Conservation (phyloP, 1,140 invertebrate genomes). For the Campoletis sonorensis region DNA sequence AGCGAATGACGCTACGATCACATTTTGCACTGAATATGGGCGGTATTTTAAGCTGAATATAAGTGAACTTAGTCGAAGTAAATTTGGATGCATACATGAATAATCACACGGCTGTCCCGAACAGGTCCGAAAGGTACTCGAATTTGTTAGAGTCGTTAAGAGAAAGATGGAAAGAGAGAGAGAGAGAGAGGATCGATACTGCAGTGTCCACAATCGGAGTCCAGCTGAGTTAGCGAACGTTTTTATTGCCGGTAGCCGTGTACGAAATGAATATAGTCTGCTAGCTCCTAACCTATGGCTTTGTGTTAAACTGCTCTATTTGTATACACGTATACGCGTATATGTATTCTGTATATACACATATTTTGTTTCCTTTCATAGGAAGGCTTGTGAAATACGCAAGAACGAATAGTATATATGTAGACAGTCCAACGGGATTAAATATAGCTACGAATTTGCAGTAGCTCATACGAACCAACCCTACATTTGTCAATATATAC, state of each 20-base stretch:
- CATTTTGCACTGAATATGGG: no score
- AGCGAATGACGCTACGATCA: no score
- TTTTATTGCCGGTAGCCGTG: conserved; percentile 49
- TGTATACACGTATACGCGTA: background rate
- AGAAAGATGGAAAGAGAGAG: background rate
- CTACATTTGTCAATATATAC: background rate
- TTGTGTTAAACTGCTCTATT: background rate
- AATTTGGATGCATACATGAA: background rate
- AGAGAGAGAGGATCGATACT: conserved; percentile 24
- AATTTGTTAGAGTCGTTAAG: conserved; percentile 53
- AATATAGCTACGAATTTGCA: background rate
- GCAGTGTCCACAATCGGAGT: conserved; percentile 22
- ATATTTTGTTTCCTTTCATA: background rate
- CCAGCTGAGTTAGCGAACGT: conserved; percentile 52
- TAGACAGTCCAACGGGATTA: conserved; percentile 15
- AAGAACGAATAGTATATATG: conserved; percentile 3
- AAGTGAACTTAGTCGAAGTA: background rate
- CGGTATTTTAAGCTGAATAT: no score
- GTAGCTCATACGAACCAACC: background rate
- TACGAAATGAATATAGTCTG: conserved; percentile 36
- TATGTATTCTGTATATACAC: background rate
- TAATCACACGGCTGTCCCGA: background rate
- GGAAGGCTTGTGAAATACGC: conserved; percentile 33
- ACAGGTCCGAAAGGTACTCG: conserved; percentile 30
- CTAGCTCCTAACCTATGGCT: conserved; percentile 16